Evolutionary conservation across 2,888 invertebrate genomes (phyloP).

Genomic region (Acleris cristana): DNA sequence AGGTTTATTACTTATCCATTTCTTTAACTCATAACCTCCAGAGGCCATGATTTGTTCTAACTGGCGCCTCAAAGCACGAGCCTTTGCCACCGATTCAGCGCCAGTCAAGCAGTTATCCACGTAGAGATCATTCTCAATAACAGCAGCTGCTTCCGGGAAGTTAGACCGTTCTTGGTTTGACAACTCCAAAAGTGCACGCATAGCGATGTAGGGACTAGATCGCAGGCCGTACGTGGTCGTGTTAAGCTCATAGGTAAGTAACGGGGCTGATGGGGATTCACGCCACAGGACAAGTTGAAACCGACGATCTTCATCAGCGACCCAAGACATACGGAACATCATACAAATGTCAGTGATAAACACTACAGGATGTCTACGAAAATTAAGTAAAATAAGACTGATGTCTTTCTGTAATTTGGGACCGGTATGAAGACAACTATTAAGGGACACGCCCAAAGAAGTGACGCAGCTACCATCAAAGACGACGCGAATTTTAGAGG

Average conservation of each 20-base stretch:
- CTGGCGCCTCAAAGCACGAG: not conserved
- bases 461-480: constrained; percentile 1
- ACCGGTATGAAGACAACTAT: not conserved
- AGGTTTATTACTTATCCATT: not conserved
- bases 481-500: not conserved
- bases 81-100: not conserved
- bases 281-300: constrained; percentile 1
- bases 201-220: not conserved
- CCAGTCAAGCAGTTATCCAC: constrained; percentile 12
- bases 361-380: not conserved
- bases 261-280: not conserved
- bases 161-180: not conserved
- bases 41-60: not conserved
- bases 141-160: not conserved
- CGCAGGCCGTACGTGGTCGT: too few species aligned
- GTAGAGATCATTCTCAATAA: not conserved
- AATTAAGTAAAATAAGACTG: not conserved
- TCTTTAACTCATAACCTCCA: constrained; percentile 1
- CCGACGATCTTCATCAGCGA: too few species aligned
- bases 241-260: too few species aligned
- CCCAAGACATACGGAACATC: not conserved
- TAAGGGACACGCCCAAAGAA: not conserved
- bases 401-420: constrained; percentile 1
- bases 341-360: not conserved
- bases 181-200: constrained; percentile 4